A percentile compares a stretch with the other conserved stretches of the same genome.
These are phyloP conservation scores for Scaptomyza parva DNA, from an alignment of 2,888 invertebrate species.

Conservation along the genomic window DNA sequence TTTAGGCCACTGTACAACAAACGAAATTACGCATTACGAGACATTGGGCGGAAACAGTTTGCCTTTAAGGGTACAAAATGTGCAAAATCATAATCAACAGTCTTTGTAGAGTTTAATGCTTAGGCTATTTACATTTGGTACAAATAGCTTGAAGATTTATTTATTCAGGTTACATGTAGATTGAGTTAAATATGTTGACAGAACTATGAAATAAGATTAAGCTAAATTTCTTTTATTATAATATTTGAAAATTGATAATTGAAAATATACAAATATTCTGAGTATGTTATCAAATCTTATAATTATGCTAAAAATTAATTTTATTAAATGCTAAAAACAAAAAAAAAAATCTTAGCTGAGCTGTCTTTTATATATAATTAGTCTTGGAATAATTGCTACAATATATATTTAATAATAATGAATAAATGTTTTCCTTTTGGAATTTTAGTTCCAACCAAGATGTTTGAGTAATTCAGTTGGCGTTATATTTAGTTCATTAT, in stretches of 20 bases:
- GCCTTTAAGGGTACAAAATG: neutral
- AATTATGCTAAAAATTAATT: neutral
- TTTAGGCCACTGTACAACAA: constrained; percentile 44
- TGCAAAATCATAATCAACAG: neutral
- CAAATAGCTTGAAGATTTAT: neutral
- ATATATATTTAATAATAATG: too few species aligned
- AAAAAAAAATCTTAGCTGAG: too few species aligned
- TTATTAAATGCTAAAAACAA: too few species aligned
- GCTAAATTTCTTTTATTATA: too few species aligned
- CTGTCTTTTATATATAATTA: too few species aligned
- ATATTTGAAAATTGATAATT: too few species aligned
- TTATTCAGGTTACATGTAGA: too few species aligned
- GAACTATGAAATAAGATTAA: too few species aligned
- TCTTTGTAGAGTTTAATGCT: neutral
- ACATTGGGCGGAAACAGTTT: constrained; percentile 9
- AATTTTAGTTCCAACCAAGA: neutral
- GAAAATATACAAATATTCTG: too few species aligned
- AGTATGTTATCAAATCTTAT: neutral
- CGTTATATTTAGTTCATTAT: neutral
- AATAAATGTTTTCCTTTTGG: too few species aligned
- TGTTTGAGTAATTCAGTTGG: constrained; percentile 14
- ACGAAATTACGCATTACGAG: constrained; percentile 44
- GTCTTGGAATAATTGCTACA: too few species aligned
- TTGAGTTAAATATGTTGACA: too few species aligned
- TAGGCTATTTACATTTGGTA: neutral